Evolutionary conservation across 2,113 vertebrate genomes (phyloP), one percentile per base, ranked within the genome.

Genomic region (Theristicus caerulescens): DNA sequence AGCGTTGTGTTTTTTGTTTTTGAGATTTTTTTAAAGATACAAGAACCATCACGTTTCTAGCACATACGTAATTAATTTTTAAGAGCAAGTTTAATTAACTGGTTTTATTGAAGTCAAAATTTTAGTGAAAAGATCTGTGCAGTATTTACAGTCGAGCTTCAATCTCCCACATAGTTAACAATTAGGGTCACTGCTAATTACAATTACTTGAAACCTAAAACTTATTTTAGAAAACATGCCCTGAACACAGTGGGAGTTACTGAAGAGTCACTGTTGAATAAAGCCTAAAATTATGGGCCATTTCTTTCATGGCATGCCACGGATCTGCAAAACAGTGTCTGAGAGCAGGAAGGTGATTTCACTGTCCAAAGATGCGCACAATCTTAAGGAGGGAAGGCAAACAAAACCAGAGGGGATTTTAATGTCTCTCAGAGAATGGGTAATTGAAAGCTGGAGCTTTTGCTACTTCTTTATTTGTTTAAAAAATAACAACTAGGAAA

Each of bases 31-130:
- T 89, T 67, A 78, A 94, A 96, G 83, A 98, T 96, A 96, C 84
- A 98, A 98, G 98, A 97, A 94, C 77, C 88, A 97, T 98, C 97
- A 97, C 26, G 96, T 89, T 97, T 95, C 81, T 72, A 96, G 64
- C 38, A 93, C 93, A 96, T 84, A 97, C 54, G 57, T 94, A 97
- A 96, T 93, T 96, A 97, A 94, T 94, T 95, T 95, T 95, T 76
- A 94, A 86, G 64, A 93, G 77, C 67, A 74, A 76, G 27, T 96
- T 97, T 98, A 98, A 97, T 92, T 90, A 82, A 94, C 87, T 86
- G 87, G 92, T 81, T 97, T 83, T 96, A 94, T 14, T 96, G 91
- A 96, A 97, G 93, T 96, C 25, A 88, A 90, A 69, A 86, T 69
- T 93, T 88, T 73, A 77, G 66, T 77, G 49, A 74, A 95, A 78